Evolutionary conservation across 2,888 invertebrate genomes (phyloP).

Genomic region (Cepaea hortensis): DNA sequence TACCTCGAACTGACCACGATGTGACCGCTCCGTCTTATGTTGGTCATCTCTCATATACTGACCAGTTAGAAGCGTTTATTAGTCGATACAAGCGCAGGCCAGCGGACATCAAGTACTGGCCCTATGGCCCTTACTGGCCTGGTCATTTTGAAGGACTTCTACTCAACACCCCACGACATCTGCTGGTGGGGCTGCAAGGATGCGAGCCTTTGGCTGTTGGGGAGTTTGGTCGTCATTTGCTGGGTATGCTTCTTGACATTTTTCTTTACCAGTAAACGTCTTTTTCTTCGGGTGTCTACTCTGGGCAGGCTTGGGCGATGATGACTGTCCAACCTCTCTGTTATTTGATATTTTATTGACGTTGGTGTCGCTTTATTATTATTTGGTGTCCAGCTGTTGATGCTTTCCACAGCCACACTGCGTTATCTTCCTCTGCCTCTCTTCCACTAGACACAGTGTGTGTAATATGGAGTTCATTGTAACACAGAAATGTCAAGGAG

Average conservation of each 20-base stretch:
- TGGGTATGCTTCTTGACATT: constrained; percentile 11
- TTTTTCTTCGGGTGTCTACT: not conserved
- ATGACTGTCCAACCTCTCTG: no score
- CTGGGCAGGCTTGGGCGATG: no score
- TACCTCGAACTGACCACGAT: no score
- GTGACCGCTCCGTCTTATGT: constrained; percentile 16
- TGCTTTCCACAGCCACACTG: no score
- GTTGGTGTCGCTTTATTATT: no score
- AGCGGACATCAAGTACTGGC: constrained; percentile 73
- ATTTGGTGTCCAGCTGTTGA: no score
- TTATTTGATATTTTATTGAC: no score
- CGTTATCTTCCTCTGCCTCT: no score
- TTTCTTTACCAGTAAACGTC: no score
- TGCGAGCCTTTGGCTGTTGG: constrained; percentile 18
- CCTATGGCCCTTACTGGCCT: constrained; percentile 74
- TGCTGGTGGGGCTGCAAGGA: not conserved
- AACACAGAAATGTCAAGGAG: no score
- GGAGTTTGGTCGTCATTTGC: constrained; percentile 21
- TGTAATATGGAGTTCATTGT: no score
- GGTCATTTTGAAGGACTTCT: constrained; percentile 62
- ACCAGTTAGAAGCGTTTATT: constrained; percentile 70
- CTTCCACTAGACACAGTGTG: no score
- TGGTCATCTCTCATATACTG: constrained; percentile 58
- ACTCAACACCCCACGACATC: constrained; percentile 62
- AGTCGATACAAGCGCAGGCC: constrained; percentile 67